phyloP scores from a whole-genome alignment of 1,140 invertebrate species.

The Saxidomus purpurata region DNA sequence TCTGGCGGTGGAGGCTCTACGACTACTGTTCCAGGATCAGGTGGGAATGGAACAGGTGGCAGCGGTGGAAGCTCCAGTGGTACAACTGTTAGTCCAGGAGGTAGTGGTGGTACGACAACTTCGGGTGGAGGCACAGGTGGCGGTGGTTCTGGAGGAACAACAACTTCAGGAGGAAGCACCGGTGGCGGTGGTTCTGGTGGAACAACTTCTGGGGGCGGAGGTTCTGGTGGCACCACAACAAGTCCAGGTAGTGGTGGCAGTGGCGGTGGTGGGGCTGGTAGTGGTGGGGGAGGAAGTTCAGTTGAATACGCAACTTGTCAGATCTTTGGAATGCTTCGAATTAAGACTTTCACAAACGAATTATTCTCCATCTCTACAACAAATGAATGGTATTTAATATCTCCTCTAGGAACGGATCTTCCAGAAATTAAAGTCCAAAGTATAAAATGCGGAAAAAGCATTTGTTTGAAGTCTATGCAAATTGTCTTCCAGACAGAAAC shows the following conservation, averaged over 20 bases:
- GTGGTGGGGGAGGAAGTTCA: neutral
- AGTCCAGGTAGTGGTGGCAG: neutral
- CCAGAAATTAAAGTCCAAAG: slow-evolving; percentile 35
- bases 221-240: neutral
- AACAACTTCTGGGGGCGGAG: neutral
- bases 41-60: neutral
- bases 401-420: neutral
- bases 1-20: neutral
- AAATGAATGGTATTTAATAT: slow-evolving; percentile 25
- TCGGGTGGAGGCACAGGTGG: slow-evolving; percentile 22
- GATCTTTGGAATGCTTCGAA: slow-evolving; percentile 11
- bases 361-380: slow-evolving; percentile 31
- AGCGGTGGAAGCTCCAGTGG: neutral
- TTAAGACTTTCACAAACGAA: slow-evolving; percentile 23
- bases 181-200: neutral
- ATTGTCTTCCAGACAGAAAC: slow-evolving; percentile 37
- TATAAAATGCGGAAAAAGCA: slow-evolving; percentile 35
- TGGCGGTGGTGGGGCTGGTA: neutral
- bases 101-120: neutral
- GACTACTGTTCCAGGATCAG: neutral
- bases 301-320: slow-evolving; percentile 36
- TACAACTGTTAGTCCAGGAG: neutral
- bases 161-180: neutral
- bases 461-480: slow-evolving; percentile 49
- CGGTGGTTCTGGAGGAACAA: neutral